A percentile compares a stretch with the other conserved stretches of the same genome.
These are phyloP conservation scores for Aphaenogaster rudis DNA, from an alignment of 1,140 invertebrate species.

Conservation along the genomic window DNA sequence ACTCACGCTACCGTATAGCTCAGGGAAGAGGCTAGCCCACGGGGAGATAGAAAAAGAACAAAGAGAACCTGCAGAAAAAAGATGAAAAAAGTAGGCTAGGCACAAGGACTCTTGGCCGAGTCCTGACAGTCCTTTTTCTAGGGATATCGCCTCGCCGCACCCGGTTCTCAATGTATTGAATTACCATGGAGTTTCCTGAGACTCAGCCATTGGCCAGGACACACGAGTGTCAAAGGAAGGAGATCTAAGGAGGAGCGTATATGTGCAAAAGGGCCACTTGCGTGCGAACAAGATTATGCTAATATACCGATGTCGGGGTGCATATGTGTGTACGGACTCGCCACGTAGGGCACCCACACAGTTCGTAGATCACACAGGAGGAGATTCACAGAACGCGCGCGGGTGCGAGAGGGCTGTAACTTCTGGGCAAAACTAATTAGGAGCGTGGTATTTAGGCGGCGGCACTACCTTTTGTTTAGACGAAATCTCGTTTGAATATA, in stretches of 20 bases:
- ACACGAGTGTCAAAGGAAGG: slow-evolving; percentile 71
- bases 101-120: not conserved
- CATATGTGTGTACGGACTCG: not conserved
- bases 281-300: slow-evolving; percentile 80
- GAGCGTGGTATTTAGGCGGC: slow-evolving; percentile 76
- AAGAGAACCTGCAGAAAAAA: slow-evolving; percentile 48
- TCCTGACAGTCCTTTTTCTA: slow-evolving; percentile 45
- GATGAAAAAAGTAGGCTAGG: slow-evolving; percentile 46
- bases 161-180: slow-evolving; percentile 72
- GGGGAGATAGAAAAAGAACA: slow-evolving; percentile 48
- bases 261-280: slow-evolving; percentile 69
- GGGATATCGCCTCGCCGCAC: slow-evolving; percentile 64
- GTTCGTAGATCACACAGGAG: slow-evolving; percentile 45
- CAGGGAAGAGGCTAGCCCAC: not conserved
- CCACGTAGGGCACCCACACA: not conserved
- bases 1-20: slow-evolving; percentile 75
- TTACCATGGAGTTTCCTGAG: slow-evolving; percentile 74
- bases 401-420: slow-evolving; percentile 68
- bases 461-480: slow-evolving; percentile 78
- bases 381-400: not conserved
- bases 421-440: slow-evolving; percentile 82
- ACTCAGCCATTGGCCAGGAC: slow-evolving; percentile 71
- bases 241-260: slow-evolving; percentile 67
- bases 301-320: slow-evolving; percentile 67
- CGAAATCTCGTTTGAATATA: slow-evolving; percentile 81